These are phyloP conservation scores for Byasa hedistus DNA, from an alignment of 2,888 invertebrate genomes.

Conservation along the genomic window DNA sequence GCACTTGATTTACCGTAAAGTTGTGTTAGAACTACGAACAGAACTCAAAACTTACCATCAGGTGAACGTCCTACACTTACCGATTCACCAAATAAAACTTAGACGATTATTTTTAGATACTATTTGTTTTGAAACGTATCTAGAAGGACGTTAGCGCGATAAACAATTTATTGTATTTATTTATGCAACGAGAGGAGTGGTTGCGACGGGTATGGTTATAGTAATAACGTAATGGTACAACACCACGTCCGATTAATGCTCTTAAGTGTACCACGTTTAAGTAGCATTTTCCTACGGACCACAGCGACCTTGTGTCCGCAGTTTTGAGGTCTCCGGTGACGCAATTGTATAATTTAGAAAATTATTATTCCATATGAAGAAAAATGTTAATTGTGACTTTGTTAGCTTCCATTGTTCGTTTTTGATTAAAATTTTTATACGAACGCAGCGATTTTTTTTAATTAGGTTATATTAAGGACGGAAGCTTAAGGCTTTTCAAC, in stretches of 20 bases:
- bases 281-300: slow-evolving; percentile 6
- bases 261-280: slow-evolving; percentile 7
- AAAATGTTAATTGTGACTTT: not conserved
- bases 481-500: too few species aligned
- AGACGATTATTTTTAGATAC: too few species aligned
- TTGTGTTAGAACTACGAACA: too few species aligned
- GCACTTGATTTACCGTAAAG: too few species aligned
- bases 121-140: too few species aligned
- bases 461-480: too few species aligned
- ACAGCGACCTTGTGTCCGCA: slow-evolving; percentile 3
- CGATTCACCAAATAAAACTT: too few species aligned
- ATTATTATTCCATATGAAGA: not conserved
- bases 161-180: not conserved
- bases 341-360: slow-evolving; percentile 3
- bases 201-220: not conserved
- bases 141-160: too few species aligned
- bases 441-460: too few species aligned
- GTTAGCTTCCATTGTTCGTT: not conserved
- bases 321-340: slow-evolving; percentile 24
- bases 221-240: not conserved
- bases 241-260: slow-evolving; percentile 7
- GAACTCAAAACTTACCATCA: too few species aligned
- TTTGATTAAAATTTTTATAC: not conserved
- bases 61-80: too few species aligned
- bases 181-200: not conserved